phyloP scores from a whole-genome alignment of 2,888 invertebrate genomes.

The Noctua pronuba region DNA sequence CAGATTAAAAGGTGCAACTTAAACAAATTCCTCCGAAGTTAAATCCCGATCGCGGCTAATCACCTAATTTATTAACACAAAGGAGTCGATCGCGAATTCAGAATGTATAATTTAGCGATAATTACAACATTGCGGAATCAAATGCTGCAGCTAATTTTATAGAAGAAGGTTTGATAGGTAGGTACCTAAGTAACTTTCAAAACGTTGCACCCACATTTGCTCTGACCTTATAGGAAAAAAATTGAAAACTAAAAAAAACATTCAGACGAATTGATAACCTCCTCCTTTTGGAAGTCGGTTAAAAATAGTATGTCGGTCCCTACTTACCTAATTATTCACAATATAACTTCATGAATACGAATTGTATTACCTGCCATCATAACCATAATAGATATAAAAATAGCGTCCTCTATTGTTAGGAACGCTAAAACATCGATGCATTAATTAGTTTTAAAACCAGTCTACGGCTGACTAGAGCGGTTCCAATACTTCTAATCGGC shows the following conservation, averaged over 20 bases:
- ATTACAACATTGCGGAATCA: conserved; percentile 14
- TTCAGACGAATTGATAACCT: too few relatives aligned
- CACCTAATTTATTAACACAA: conserved; percentile 56
- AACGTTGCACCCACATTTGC: not conserved
- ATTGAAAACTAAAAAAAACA: not conserved
- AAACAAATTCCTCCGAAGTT: conserved; percentile 71
- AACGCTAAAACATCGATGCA: conserved; percentile 13
- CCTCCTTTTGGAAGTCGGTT: too few relatives aligned
- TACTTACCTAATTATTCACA: not conserved
- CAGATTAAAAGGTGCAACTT: conserved; percentile 77
- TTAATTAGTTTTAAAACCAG: conserved; percentile 32
- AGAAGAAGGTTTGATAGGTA: not conserved
- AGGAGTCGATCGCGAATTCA: conserved; percentile 32
- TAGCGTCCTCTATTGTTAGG: conserved; percentile 1
- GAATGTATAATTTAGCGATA: conserved; percentile 50
- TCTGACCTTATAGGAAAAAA: not conserved
- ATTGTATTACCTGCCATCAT: not conserved
- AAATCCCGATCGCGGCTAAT: conserved; percentile 67
- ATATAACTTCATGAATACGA: not conserved
- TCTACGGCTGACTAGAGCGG: conserved; percentile 13
- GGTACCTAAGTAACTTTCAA: not conserved
- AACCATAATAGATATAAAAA: conserved; percentile 3
- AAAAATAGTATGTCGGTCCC: not conserved
- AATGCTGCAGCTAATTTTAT: not conserved
- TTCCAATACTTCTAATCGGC: conserved; percentile 16